phyloP scores from a whole-genome alignment of 2,888 invertebrate species.

The Terebella lapidaria region DNA sequence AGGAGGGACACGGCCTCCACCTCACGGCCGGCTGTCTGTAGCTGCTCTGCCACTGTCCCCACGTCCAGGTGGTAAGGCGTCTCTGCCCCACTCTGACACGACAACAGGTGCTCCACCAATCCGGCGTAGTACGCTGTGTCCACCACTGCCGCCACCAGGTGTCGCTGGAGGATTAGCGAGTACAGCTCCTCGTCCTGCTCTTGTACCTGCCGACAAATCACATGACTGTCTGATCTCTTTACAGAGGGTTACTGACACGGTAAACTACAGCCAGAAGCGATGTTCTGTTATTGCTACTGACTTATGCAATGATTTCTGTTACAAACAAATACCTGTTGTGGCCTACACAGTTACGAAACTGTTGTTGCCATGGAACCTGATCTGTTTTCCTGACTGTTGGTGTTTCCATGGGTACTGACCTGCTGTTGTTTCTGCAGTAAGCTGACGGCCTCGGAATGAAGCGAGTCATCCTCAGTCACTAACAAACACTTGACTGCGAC shows the following conservation, averaged over 20 bases:
- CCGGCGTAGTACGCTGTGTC: constrained; percentile 31
- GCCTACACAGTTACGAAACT: too few species aligned
- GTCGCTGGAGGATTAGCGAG: constrained; percentile 31
- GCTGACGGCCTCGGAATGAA: constrained; percentile 15
- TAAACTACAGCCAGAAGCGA: too few species aligned
- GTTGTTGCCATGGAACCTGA: too few species aligned
- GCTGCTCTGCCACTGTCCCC: constrained; percentile 31
- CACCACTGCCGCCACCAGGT: constrained; percentile 32
- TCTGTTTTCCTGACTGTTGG: too few species aligned
- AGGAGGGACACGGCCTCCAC: constrained; percentile 43
- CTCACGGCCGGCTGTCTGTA: constrained; percentile 32
- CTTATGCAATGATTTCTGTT: too few species aligned
- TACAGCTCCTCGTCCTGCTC: constrained; percentile 28
- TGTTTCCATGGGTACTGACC: too few species aligned
- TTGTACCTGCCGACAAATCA: neutral
- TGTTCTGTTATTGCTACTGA: too few species aligned
- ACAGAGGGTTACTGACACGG: too few species aligned
- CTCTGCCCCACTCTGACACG: constrained; percentile 12
- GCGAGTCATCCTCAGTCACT: constrained; percentile 25
- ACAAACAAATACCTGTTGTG: too few species aligned
- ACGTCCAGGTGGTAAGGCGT: constrained; percentile 17
- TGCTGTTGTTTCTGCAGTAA: constrained; percentile 2
- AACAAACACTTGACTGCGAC: constrained; percentile 36
- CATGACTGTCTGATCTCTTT: neutral
- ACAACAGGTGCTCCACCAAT: constrained; percentile 24